phyloP scores from a whole-genome alignment of 2,888 invertebrate species.

The Dendrolimus houi region DNA sequence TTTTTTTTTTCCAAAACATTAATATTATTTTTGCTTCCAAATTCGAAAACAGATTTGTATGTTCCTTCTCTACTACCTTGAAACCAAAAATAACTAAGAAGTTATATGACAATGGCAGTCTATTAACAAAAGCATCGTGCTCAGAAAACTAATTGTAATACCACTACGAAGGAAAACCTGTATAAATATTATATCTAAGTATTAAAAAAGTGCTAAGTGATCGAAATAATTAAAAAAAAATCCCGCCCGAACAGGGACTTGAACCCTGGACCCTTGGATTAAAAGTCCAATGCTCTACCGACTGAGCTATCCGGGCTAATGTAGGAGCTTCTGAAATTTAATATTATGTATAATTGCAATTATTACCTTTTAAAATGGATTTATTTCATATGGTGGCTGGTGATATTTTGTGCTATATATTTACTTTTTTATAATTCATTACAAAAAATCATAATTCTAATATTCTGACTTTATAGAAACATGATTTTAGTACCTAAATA shows the following conservation, averaged over 20 bases:
- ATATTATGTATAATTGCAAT: not conserved
- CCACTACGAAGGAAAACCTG: not conserved
- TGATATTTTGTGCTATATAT: too few species aligned
- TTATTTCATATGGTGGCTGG: not conserved
- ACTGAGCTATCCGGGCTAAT: slow-evolving; percentile 75
- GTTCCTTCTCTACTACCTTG: too few species aligned
- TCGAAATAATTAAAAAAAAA: slow-evolving; percentile 9
- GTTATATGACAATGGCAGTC: too few species aligned
- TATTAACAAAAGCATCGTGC: too few species aligned
- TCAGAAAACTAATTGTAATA: not conserved
- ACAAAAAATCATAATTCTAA: too few species aligned
- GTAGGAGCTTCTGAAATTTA: rapidly evolving
- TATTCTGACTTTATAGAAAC: too few species aligned
- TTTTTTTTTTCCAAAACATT: too few species aligned
- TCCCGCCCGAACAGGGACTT: slow-evolving; percentile 75
- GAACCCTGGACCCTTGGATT: slow-evolving; percentile 78
- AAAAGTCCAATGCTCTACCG: slow-evolving; percentile 77
- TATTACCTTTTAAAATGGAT: not conserved
- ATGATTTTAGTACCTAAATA: too few species aligned
- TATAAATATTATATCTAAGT: not conserved
- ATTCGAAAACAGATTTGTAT: too few species aligned
- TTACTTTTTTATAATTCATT: too few species aligned
- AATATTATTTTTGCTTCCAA: too few species aligned
- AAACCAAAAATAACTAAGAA: too few species aligned
- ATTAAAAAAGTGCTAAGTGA: not conserved